Percentiles rank a stretch among this genome's conserved stretches.
Evolutionary conservation across 1,140 invertebrate genomes (phyloP).

Genomic region (Harpegnathos saltator): DNA sequence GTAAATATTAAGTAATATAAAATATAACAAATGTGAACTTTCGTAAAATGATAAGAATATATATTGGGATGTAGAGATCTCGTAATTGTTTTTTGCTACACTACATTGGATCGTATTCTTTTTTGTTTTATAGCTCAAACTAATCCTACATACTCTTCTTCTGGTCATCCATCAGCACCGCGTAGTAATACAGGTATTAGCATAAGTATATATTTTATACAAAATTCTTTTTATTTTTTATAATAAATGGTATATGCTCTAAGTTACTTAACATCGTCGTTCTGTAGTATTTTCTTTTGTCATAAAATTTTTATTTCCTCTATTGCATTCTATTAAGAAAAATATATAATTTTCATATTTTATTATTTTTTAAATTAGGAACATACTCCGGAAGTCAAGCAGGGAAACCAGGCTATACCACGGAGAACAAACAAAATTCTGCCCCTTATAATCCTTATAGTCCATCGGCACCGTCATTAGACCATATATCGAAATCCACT

Average conservation of each 20-base stretch:
- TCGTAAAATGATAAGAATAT: not conserved
- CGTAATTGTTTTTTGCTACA: not conserved
- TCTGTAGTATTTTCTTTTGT: not conserved
- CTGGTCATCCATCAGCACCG: not conserved
- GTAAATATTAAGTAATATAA: too few relatives aligned
- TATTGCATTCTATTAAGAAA: not conserved
- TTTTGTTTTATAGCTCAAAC: constrained; percentile 42
- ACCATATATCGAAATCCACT: constrained; percentile 22
- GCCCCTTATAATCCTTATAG: not conserved
- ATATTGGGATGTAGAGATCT: too few relatives aligned
- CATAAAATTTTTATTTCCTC: not conserved
- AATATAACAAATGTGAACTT: not conserved
- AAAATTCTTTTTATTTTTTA: constrained; percentile 24
- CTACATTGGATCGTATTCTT: not conserved
- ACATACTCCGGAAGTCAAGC: not conserved
- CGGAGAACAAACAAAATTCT: constrained; percentile 50
- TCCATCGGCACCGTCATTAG: not conserved
- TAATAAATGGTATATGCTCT: not conserved
- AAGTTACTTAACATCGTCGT: not conserved
- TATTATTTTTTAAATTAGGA: constrained; percentile 28
- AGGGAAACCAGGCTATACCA: constrained; percentile 16
- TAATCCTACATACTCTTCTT: constrained; percentile 1
- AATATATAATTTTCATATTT: not conserved
- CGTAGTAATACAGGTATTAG: constrained; percentile 3
- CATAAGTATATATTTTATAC: not conserved